A percentile compares a stretch with the other conserved stretches of the same genome.
phyloP scores from a whole-genome alignment of 2,113 vertebrate species.

The Ramphastos sulfuratus region DNA sequence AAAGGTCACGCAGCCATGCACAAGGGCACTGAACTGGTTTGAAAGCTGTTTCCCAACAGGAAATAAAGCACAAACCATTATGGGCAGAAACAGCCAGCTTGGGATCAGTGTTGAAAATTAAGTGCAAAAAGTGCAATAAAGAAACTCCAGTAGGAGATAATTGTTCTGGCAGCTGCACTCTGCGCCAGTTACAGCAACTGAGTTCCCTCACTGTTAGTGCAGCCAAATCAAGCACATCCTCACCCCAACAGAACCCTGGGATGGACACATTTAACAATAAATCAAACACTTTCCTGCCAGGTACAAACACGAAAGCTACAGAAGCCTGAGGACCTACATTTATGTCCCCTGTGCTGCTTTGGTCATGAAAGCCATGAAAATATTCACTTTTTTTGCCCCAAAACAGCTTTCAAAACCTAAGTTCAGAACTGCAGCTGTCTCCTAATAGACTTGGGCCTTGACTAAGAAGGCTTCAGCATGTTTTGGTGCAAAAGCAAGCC shows the following conservation, averaged over 20 bases:
- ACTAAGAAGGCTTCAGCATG: background rate
- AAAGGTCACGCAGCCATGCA: background rate
- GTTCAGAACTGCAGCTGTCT: background rate
- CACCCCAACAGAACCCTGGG: background rate
- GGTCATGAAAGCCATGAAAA: background rate
- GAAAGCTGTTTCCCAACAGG: background rate
- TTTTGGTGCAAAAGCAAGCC: background rate
- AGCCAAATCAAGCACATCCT: background rate
- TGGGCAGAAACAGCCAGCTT: background rate
- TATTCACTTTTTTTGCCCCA: background rate
- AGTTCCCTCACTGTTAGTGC: background rate
- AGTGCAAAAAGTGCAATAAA: background rate
- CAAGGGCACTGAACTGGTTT: background rate
- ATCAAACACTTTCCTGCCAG: background rate
- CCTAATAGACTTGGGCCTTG: background rate
- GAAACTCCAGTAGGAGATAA: background rate
- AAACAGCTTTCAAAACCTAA: background rate
- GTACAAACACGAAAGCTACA: background rate
- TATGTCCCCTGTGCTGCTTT: background rate
- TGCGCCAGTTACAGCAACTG: background rate
- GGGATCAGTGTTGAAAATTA: background rate
- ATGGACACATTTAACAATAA: background rate
- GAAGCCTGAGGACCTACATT: background rate
- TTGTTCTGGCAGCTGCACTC: background rate
- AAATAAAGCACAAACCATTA: background rate